phyloP scores from a whole-genome alignment of 2,888 invertebrate genomes.

The Phrixothrix hirtus region DNA sequence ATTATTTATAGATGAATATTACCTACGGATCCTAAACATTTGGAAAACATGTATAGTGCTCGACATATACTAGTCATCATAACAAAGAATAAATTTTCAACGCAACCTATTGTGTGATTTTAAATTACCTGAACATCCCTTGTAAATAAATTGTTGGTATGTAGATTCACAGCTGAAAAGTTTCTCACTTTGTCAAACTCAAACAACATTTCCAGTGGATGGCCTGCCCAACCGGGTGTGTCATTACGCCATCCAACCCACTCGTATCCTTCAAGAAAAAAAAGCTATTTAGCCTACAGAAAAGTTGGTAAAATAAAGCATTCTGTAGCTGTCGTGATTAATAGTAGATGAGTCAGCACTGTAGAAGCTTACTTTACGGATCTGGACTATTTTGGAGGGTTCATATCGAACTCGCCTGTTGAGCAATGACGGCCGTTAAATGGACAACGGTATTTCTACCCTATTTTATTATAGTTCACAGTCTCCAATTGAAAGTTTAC shows the following conservation, averaged over 20 bases:
- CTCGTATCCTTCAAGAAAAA: slow-evolving; percentile 66
- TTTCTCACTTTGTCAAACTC: slow-evolving; percentile 78
- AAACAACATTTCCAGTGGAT: slow-evolving; percentile 74
- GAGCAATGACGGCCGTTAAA: slow-evolving; percentile 33
- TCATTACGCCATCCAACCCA: slow-evolving; percentile 85
- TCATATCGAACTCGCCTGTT: slow-evolving; percentile 34
- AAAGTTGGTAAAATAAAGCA: slow-evolving; percentile 18
- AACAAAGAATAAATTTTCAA: too few relatives aligned
- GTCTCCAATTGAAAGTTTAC: too few relatives aligned
- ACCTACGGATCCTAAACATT: too few relatives aligned
- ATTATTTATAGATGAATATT: too few relatives aligned
- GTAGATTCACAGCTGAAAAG: slow-evolving; percentile 74
- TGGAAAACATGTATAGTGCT: too few relatives aligned
- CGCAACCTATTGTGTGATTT: too few relatives aligned
- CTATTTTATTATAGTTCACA: too few relatives aligned
- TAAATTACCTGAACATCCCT: slow-evolving; percentile 72
- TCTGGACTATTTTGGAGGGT: slow-evolving; percentile 29
- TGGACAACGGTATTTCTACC: slow-evolving; percentile 26
- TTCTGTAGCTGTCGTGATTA: slow-evolving; percentile 40
- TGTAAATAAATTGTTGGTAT: slow-evolving; percentile 76
- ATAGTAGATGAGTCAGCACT: slow-evolving; percentile 45
- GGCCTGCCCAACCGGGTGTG: slow-evolving; percentile 63
- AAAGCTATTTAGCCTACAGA: slow-evolving; percentile 18
- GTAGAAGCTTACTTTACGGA: slow-evolving; percentile 41
- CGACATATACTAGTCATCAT: too few relatives aligned